Evolutionary conservation across 2,113 vertebrate genomes (phyloP).

Genomic region (Tichodroma muraria): DNA sequence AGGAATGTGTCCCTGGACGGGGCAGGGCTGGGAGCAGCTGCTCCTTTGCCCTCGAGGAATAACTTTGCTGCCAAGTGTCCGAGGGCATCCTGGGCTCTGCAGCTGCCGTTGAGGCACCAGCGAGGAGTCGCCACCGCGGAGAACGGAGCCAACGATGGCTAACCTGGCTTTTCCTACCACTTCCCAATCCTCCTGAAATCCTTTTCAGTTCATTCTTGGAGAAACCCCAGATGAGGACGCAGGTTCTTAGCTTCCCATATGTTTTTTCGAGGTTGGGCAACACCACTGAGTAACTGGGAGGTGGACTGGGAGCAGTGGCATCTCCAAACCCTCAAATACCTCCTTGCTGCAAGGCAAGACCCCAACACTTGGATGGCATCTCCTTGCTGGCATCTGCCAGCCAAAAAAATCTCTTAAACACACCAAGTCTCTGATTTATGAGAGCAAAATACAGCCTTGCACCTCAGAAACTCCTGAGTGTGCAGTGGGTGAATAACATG

Average conservation of each 20-base stretch:
- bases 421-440: not conserved
- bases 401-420: not conserved
- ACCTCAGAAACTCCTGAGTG: not conserved
- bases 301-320: not conserved
- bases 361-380: not conserved
- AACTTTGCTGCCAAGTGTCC: accelerated
- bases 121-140: not conserved
- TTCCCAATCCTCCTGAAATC: not conserved
- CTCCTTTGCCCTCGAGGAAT: not conserved
- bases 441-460: not conserved
- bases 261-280: not conserved
- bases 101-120: not conserved
- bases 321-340: not conserved
- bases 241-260: not conserved
- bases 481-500: not conserved
- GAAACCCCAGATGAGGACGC: not conserved
- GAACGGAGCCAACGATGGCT: accelerated
- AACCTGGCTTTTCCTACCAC: not conserved
- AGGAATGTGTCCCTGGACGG: not conserved
- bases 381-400: not conserved
- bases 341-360: not conserved
- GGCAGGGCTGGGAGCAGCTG: not conserved
- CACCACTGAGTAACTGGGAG: not conserved
- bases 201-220: not conserved
- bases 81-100: not conserved